Base-by-base conservation (phyloP, 2,797 vertebrate genomes). In the Falco naumanni region DNA sequence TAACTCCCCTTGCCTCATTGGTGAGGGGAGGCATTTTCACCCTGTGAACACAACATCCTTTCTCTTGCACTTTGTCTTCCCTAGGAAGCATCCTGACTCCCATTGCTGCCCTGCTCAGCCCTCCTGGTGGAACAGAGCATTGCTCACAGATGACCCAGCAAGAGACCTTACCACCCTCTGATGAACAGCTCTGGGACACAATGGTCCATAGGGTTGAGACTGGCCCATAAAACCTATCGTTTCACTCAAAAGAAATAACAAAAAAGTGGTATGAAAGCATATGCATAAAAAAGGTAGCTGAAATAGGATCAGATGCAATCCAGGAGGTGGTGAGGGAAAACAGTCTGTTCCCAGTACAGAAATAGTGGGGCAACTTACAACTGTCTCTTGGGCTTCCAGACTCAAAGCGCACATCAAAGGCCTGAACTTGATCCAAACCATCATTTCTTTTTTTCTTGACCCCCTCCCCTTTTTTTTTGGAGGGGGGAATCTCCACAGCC, bases 401-500 rank as follows among this genome's bases (percentile, higher is more conserved):
- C 77, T 84, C 59, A 69, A 66, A 95, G 57, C 51, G 70, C 72
- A 89, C 82, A 91, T 95, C 90, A 95, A 97, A 96, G 61, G 20
- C 28, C 71, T 93, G 80, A 95, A 79, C 8, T 95, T 63, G 56
- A 54, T 92, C 92, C 95, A 96, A 93, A 80, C n/a, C 48, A 69
- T 91, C 26, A 15, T 68, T 79, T 80, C 5, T 39, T 48, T 84
- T 34, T 53, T 48, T 39, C 5, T 69, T 9, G 2, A 33, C 31
- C 17, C 10, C 29, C 29, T 20, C 12, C 37, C 5, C 31, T 57
- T 39, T 39, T 57, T 9, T 66, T 43, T 41, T 60, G 4, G 11
- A 51, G 20, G 11, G 65, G 7, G n/a, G 11, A 66, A 61, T 90
- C 64, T 89, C 70, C 66, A 43, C 17, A 79, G 45, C 47, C 63